phyloP scores from a whole-genome alignment of 2,113 vertebrate species.

The Indicator indicator region DNA sequence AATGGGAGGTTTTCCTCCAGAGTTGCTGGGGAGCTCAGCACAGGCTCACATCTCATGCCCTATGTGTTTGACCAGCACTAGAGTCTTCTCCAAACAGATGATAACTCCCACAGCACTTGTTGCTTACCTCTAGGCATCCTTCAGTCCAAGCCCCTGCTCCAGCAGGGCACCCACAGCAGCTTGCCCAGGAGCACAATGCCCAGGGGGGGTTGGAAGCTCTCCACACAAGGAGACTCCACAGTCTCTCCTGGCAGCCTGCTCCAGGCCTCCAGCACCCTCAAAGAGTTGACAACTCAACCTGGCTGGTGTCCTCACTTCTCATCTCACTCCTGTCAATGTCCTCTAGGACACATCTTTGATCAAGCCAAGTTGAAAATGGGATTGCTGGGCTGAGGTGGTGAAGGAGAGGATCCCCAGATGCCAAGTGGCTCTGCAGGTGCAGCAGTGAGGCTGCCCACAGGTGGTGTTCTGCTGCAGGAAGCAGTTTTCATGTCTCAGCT shows the following conservation, averaged over 20 bases:
- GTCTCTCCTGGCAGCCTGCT: no score
- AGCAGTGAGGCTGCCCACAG: neutral
- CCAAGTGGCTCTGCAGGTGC: neutral
- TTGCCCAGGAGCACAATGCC: no score
- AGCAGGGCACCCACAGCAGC: no score
- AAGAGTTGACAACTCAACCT: neutral
- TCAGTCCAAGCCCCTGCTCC: no score
- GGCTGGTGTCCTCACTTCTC: neutral
- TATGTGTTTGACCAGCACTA: neutral
- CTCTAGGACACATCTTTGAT: neutral
- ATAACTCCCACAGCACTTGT: no score
- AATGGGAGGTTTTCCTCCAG: neutral
- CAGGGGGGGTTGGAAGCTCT: no score
- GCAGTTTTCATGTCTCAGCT: neutral
- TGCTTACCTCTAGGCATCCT: no score
- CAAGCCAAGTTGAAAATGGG: neutral
- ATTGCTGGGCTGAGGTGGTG: neutral
- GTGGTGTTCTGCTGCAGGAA: neutral
- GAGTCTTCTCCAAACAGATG: neutral
- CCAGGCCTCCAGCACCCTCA: no score
- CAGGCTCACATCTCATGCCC: neutral
- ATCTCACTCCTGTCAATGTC: neutral
- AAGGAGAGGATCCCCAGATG: neutral
- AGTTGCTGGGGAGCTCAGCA: neutral
- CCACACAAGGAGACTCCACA: no score